Evolutionary conservation across 2,113 vertebrate species (phyloP).

Genomic region (Anas platyrhynchos): DNA sequence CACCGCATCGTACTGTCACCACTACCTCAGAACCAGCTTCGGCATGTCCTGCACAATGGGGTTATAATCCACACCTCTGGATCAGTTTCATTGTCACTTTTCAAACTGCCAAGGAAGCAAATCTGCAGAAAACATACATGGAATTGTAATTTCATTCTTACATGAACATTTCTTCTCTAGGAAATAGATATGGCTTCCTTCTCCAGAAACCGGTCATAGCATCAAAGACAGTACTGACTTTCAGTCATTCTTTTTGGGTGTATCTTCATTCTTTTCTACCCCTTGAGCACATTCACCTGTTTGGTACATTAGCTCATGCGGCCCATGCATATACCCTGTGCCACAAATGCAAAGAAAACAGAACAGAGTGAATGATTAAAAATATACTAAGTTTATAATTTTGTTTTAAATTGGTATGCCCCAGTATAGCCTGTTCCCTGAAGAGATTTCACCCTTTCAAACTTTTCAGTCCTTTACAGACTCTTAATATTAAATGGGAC

Average conservation of each 20-base stretch:
- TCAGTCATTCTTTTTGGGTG: not conserved
- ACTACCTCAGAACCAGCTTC: not conserved
- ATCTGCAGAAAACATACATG: not conserved
- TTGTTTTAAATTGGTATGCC: not conserved
- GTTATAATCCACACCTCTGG: not conserved
- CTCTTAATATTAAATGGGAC: constrained; percentile 36
- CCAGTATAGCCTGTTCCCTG: not conserved
- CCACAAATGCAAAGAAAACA: not conserved
- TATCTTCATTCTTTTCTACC: not conserved
- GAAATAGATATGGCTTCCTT: not conserved
- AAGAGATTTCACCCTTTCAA: not conserved
- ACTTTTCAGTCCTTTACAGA: not conserved
- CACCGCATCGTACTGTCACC: accelerated
- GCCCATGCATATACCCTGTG: too few species aligned
- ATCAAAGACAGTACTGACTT: not conserved
- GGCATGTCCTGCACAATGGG: not conserved
- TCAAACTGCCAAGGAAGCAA: not conserved
- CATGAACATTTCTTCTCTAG: not conserved
- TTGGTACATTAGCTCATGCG: not conserved
- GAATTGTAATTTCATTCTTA: not conserved
- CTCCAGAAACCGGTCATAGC: not conserved
- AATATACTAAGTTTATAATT: not conserved
- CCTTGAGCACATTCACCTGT: not conserved
- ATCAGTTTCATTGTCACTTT: not conserved
- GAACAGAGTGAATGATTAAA: not conserved